Evolutionary conservation across 1,140 invertebrate genomes (phyloP), one percentile per base, ranked within the genome.

Genomic region (Sitophilus oryzae): DNA sequence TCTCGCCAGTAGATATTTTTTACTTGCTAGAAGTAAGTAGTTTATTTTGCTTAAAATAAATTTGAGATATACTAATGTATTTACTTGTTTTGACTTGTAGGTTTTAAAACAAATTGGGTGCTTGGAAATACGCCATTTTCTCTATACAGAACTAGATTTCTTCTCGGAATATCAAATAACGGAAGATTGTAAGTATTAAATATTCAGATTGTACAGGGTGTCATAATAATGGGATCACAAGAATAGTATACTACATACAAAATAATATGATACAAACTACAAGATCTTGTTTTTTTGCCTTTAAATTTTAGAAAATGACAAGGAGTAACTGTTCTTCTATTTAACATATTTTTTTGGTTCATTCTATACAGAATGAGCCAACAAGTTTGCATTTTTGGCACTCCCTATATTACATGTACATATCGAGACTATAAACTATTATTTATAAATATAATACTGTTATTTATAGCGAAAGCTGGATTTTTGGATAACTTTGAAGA

Each of bases 1-100:
- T 76, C 15, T 67, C 69, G 35, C 70, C 74, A 0, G 68, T 71
- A 9, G 71, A 75, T 56, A 47, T 69, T 8, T 66, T 57, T 56
- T 59, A 55, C 35, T 56, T 66, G 19, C 15, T 66, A 9, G 60
- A 66, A 56, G 65, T 66, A 52, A 56, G 52, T 55, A 19, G 6
- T 40, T 16, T n/a, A n/a, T n/a, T n/a, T n/a, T n/a, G n/a, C n/a
- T n/a, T n/a, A n/a, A n/a, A n/a, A n/a, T n/a, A n/a, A n/a, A n/a
- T n/a, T n/a, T n/a, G n/a, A n/a, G n/a, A n/a, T n/a, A n/a, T n/a
- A n/a, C n/a, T n/a, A n/a, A n/a, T n/a, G n/a, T n/a, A n/a, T n/a
- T n/a, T n/a, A 30, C 3, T 46, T 18, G 14, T 19, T 52, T 45
- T 56, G 42, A 43, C 14, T 62, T 64, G 18, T 50, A 68, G 64